phyloP scores from a whole-genome alignment of 2,888 invertebrate genomes.

The Polylopha cassiicola region DNA sequence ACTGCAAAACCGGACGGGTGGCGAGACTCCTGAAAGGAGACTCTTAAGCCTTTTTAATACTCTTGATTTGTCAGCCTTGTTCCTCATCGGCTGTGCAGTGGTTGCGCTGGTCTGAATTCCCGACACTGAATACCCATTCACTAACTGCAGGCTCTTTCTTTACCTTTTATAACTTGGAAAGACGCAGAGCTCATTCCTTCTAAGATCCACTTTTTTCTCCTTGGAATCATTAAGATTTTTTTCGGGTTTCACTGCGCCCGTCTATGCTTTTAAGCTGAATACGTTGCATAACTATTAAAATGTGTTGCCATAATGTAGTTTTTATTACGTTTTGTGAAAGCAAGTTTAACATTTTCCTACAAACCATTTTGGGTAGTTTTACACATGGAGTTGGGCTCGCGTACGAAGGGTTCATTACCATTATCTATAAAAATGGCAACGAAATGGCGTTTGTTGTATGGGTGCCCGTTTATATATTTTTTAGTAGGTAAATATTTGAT shows the following conservation, averaged over 20 bases:
- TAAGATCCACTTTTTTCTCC: slow-evolving; percentile 53
- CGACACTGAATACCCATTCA: slow-evolving; percentile 70
- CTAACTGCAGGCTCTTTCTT: slow-evolving; percentile 67
- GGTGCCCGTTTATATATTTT: no score
- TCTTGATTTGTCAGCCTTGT: no score
- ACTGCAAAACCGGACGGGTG: no score
- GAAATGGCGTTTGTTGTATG: no score
- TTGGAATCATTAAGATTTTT: slow-evolving; percentile 55
- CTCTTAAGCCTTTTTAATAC: no score
- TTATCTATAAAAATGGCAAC: no score
- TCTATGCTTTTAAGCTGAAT: slow-evolving; percentile 16
- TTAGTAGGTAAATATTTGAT: no score
- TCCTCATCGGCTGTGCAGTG: slow-evolving; percentile 32
- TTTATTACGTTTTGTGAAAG: slow-evolving; percentile 3
- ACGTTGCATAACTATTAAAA: no score
- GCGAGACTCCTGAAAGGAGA: no score
- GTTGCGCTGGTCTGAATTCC: slow-evolving; percentile 61
- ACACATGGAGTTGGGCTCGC: no score
- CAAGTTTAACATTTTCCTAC: slow-evolving; percentile 3
- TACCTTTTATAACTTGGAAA: slow-evolving; percentile 68
- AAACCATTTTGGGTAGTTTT: no score
- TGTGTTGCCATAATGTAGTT: slow-evolving; percentile 4
- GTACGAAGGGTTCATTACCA: no score
- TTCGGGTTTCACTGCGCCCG: slow-evolving; percentile 34
- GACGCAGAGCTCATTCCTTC: slow-evolving; percentile 64